Base-by-base conservation (phyloP, 2,113 vertebrate genomes). In the Triplophysa dalaica region DNA sequence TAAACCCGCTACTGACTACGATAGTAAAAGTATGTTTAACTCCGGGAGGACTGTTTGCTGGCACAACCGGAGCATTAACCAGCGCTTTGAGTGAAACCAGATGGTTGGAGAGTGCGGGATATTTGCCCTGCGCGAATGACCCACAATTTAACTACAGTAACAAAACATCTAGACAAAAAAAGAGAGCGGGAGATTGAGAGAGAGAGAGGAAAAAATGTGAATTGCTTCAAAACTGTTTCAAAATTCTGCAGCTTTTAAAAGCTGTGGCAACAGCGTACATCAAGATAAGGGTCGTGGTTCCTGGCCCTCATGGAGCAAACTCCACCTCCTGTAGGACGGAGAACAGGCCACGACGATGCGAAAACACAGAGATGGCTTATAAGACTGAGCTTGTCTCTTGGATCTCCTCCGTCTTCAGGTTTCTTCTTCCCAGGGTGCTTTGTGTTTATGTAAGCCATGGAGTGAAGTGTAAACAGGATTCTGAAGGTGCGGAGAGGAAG, bases 11-110 rank as follows among this genome's bases (percentile, higher is more conserved):
- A 77, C 75, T 54, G 75, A 77, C 75, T 64, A 21, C 45, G 62
- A 77, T 77, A 77, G 75, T 77, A 77, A 77, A 77, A 77, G 75
- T 77, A 77, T 65, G 75, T 77, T 77, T 6, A 77, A 77, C 41
- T 77, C 75, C 62, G 7, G 61, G 26, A 1, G 73, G 73, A 75
- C 58, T 50, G 58, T 50, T 43, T 75, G 75, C 75, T 77, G 62
- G 62, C 75, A 77, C 75, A 66, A 77, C 75, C 19, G 26, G 26
- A 77, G 48, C 75, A 77, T 77, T 77, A 77, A 77, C 75, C 45
- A 64, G 43, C 54, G 5, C 38, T 77, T 22, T 65, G 75, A 77
- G 75, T 54, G 75, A 77, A 77, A 77, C 75, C 75, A 77, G 75
- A 77, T 77, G 75, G 75, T 65, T 63, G 1, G 17, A 54, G 26